Base-by-base conservation (phyloP, 1,140 invertebrate genomes). In the Saccostrea glomerata region DNA sequence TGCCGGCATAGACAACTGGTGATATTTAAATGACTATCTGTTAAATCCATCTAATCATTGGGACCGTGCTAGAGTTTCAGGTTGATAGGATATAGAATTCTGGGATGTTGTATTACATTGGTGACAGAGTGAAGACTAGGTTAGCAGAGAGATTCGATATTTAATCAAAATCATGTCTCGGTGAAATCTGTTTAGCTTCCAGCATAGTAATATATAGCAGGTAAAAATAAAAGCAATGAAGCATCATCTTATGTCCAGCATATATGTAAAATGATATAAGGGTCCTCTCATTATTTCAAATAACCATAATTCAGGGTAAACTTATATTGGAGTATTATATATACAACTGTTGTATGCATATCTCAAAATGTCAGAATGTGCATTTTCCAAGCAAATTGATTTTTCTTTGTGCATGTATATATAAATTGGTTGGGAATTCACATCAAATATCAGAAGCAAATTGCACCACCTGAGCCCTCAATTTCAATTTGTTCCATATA, bases 11-110 rank as follows among this genome's bases (percentile, higher is more conserved):
- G 30, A 77, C 70, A 77, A 25, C 25, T 30, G 36, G 70, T 13
- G 70, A 77, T 77, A 77, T 77, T 77, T 77, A 77, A 77, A 77
- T 77, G 70, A 77, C 70, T 77, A 77, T 77, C 70, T 77, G 70
- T 77, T 30, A 73, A 77, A 77, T 77, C 70, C 70, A 77, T 77
- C 70, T 77, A 77, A 77, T 77, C 30, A 77, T 17, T 5, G 7
- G 11, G 58, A 17, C 23, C 25, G 36, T 20, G 70, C 70, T 77
- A 36, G 70, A 77, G 70, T 77, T 77, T 77, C 70, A 77, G 70
- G 9, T 30, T 77, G 70, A 77, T 77, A 77, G 70, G 70, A 77
- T n/a, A n/a, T 77, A 36, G 70, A 36, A 36, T 77, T 77, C 23
- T 77, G 9, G 13, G 25, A 66, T 66, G 15, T 25, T 36, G 30